Percentiles rank a stretch among this genome's conserved stretches.
These are phyloP conservation scores for Drosophila greeni DNA, from an alignment of 2,888 invertebrate species.

Conservation along the genomic window DNA sequence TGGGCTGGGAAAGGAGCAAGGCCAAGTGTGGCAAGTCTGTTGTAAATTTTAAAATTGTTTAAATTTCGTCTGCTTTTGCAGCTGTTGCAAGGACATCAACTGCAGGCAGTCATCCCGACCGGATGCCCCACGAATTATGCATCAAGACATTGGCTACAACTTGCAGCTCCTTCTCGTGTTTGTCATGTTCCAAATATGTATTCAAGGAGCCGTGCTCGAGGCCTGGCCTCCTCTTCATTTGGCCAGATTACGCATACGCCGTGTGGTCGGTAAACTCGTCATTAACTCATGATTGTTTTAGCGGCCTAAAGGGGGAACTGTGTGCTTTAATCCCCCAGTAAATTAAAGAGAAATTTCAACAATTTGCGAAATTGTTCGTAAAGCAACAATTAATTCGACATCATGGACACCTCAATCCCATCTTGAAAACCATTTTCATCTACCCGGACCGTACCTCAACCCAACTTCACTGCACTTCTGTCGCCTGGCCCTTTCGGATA, in stretches of 20 bases:
- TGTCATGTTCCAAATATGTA: constrained; percentile 29
- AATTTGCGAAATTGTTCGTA: not conserved
- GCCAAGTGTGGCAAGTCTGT: constrained; percentile 52
- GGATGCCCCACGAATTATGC: constrained; percentile 49
- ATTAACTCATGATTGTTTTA: constrained; percentile 17
- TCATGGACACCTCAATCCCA: constrained; percentile 38
- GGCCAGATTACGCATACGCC: constrained; percentile 67
- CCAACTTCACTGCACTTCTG: constrained; percentile 11
- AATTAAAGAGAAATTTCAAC: not conserved
- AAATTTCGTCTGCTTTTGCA: constrained; percentile 60
- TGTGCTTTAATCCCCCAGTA: not conserved
- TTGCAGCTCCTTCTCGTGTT: constrained; percentile 31
- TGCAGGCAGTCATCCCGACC: constrained; percentile 48
- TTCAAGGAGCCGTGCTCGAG: constrained; percentile 1
- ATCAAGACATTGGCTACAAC: constrained; percentile 57
- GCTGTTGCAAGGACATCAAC: constrained; percentile 74
- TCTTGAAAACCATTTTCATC: not conserved
- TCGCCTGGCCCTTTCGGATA: constrained; percentile 37
- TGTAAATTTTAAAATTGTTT: constrained; percentile 71
- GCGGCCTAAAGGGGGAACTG: constrained; percentile 4
- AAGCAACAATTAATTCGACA: constrained; percentile 35
- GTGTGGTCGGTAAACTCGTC: constrained; percentile 44
- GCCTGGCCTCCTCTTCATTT: constrained; percentile 36
- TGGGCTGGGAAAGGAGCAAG: constrained; percentile 12
- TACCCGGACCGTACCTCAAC: not conserved